Percentiles rank a stretch among this genome's conserved stretches.
phyloP scores from a whole-genome alignment of 2,888 invertebrate genomes.

The Bedellia somnulentella region DNA sequence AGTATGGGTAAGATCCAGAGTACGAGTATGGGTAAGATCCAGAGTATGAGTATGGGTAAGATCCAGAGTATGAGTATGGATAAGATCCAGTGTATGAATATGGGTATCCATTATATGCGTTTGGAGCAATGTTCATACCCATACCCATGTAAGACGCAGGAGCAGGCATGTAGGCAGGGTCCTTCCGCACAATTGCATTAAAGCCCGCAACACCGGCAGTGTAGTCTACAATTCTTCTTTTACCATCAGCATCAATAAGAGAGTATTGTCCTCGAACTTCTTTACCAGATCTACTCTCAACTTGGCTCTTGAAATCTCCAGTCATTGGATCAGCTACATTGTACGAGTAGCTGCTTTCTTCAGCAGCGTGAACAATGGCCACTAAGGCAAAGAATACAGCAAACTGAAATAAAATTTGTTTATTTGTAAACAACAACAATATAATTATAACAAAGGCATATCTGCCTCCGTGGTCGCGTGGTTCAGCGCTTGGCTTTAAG shows the following conservation, averaged over 20 bases:
- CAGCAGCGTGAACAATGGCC: conserved; percentile 18
- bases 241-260: conserved; percentile 54
- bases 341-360: conserved; percentile 50
- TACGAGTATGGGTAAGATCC: no score
- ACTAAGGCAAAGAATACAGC: conserved; percentile 27
- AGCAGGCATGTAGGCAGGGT: conserved; percentile 33
- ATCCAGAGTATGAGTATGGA: no score
- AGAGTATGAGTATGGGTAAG: no score
- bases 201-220: conserved; percentile 56
- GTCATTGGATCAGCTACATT: conserved; percentile 59
- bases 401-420: conserved; percentile 27
- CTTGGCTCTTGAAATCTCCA: conserved; percentile 58
- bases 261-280: conserved; percentile 59
- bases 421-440: no score
- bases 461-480: no score
- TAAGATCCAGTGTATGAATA: no score
- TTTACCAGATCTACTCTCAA: conserved; percentile 47
- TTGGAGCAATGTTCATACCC: no score
- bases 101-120: no score
- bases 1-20: no score
- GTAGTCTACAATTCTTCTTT: conserved; percentile 56
- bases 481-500: no score
- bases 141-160: no score
- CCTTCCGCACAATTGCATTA: conserved; percentile 58
- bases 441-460: no score